phyloP scores from a whole-genome alignment of 2,797 vertebrate species.

The Chiroxiphia lanceolata region DNA sequence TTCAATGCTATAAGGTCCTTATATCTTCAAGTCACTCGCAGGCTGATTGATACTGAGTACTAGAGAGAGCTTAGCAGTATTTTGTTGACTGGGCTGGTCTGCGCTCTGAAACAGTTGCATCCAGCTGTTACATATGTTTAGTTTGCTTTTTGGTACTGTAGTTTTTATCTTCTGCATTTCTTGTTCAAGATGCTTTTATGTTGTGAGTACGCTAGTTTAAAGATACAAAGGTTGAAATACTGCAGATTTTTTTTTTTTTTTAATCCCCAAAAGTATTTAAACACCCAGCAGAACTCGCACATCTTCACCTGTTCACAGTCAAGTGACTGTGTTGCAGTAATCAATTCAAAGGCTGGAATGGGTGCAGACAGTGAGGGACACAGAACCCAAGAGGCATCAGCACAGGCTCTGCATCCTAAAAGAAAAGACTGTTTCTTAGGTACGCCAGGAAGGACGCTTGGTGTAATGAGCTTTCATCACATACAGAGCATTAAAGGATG shows the following conservation, averaged over 20 bases:
- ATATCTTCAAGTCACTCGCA: fast-evolving
- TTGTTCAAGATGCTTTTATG: background rate
- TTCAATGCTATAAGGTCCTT: background rate
- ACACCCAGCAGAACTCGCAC: background rate
- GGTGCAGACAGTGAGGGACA: fast-evolving
- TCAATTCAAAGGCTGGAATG: background rate
- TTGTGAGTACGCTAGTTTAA: background rate
- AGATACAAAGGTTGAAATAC: background rate
- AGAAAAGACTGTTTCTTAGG: background rate
- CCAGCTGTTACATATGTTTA: fast-evolving
- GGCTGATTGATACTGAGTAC: background rate
- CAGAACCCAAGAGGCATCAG: background rate
- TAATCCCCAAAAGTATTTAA: background rate
- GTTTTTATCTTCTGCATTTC: background rate
- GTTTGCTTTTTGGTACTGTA: background rate
- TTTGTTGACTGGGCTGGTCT: background rate
- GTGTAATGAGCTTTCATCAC: fast-evolving
- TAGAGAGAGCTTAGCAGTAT: fast-evolving
- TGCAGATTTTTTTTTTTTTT: background rate
- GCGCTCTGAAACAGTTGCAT: background rate
- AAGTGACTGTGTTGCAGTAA: background rate
- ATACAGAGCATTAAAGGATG: background rate
- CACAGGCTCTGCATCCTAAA: background rate
- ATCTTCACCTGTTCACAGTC: background rate
- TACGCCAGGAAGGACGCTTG: fast-evolving